Evolutionary conservation across 2,797 vertebrate genomes (phyloP).

Genomic region (Sus cebifrons): DNA sequence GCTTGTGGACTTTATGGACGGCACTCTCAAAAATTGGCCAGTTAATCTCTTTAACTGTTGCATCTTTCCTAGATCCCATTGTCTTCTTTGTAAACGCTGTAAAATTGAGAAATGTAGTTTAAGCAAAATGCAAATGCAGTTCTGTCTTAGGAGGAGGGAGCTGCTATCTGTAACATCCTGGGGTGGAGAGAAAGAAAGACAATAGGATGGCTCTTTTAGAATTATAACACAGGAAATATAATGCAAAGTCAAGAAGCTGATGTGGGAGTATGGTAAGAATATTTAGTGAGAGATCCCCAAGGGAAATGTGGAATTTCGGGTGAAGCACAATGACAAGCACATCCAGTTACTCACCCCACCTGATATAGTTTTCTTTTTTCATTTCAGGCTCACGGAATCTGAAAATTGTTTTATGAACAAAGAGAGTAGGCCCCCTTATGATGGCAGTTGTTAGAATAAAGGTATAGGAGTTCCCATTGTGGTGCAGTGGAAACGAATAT

Average conservation of each 20-base stretch:
- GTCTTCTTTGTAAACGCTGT: slow-evolving; percentile 47
- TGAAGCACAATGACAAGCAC: background rate
- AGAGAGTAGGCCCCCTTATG: background rate
- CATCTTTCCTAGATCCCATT: slow-evolving; percentile 65
- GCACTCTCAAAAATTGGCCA: slow-evolving; percentile 50
- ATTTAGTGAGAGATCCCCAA: background rate
- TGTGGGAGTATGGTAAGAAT: background rate
- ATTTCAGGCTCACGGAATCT: background rate
- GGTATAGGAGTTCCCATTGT: background rate
- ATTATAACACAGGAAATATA: background rate
- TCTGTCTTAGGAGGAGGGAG: background rate
- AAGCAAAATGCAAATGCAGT: slow-evolving; percentile 73
- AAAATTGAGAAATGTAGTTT: slow-evolving; percentile 70
- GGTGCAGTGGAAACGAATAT: too few species aligned
- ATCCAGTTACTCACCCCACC: background rate
- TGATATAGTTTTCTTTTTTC: background rate
- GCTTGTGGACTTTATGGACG: slow-evolving; percentile 46
- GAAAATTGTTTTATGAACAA: slow-evolving; percentile 37
- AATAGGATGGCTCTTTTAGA: background rate
- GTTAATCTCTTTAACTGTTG: slow-evolving; percentile 78
- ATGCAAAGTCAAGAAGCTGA: slow-evolving; percentile 28
- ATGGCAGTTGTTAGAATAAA: slow-evolving; percentile 52
- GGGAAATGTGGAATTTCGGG: slow-evolving; percentile 29
- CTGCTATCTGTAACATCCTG: background rate
- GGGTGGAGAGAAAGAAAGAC: background rate